phyloP scores from a whole-genome alignment of 1,140 invertebrate genomes.

The Scaptodrosophila lebanonensis region DNA sequence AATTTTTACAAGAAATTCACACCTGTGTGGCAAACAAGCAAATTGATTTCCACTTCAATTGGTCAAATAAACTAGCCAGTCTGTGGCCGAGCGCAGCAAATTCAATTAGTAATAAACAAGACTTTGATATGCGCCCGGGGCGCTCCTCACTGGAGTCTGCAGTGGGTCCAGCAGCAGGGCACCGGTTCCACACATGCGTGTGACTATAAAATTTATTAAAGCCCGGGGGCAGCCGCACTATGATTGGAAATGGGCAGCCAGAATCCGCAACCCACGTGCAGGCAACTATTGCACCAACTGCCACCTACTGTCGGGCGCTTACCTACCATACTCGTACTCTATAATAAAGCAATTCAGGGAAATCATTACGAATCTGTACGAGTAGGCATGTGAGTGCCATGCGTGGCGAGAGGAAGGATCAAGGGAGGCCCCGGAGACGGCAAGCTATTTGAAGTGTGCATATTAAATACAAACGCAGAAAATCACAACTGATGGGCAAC shows the following conservation, averaged over 20 bases:
- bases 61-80: constrained; percentile 18
- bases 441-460: constrained; percentile 62
- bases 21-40: constrained; percentile 43
- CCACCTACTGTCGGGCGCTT: too few relatives aligned
- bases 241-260: too few relatives aligned
- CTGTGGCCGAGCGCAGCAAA: too few relatives aligned
- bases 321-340: constrained; percentile 30
- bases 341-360: constrained; percentile 68
- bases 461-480: constrained; percentile 59
- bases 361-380: constrained; percentile 59
- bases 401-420: too few relatives aligned
- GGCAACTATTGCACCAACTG: too few relatives aligned
- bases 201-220: constrained; percentile 75
- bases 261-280: too few relatives aligned
- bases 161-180: not conserved
- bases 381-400: not conserved
- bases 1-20: constrained; percentile 38
- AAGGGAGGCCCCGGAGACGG: constrained; percentile 9
- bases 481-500: constrained; percentile 66
- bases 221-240: constrained; percentile 41
- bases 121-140: constrained; percentile 42
- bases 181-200: constrained; percentile 35
- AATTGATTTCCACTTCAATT: constrained; percentile 47
- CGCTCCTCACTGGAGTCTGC: constrained; percentile 2
- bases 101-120: constrained; percentile 75